These are phyloP conservation scores for Cryptotermes secundus DNA, from an alignment of 1,140 invertebrate species.

Conservation along the genomic window DNA sequence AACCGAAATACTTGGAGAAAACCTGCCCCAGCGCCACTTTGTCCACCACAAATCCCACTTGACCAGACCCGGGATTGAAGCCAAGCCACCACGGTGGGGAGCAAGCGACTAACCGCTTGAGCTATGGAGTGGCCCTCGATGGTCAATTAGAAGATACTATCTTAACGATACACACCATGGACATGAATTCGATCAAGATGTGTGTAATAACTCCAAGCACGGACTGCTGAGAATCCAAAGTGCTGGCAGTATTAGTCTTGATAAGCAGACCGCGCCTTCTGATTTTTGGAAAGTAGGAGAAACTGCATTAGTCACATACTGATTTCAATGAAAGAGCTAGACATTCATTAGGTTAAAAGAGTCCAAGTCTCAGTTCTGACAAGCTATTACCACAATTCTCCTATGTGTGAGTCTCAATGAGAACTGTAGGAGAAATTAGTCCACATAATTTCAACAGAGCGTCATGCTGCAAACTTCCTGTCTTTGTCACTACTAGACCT, in stretches of 20 bases:
- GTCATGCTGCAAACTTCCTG: background rate
- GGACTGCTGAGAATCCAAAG: slow-evolving; percentile 12
- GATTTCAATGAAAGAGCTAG: background rate
- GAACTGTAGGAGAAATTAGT: background rate
- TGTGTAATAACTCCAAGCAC: background rate
- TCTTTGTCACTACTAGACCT: background rate
- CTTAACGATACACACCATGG: no score
- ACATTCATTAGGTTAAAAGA: background rate
- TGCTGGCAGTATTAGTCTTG: background rate
- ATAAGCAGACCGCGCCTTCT: background rate
- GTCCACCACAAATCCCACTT: no score
- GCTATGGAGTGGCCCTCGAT: no score
- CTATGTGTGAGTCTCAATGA: background rate
- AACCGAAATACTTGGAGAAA: no score
- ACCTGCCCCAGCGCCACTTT: no score
- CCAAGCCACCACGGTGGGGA: no score
- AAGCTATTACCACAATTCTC: background rate
- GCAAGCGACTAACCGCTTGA: no score
- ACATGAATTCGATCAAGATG: no score
- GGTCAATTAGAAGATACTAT: no score
- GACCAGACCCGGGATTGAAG: no score
- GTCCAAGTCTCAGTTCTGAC: background rate
- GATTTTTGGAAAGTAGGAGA: background rate
- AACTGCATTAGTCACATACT: background rate
- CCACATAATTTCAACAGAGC: background rate